A percentile compares a stretch with the other conserved stretches of the same genome.
These are phyloP conservation scores for Epizoanthus stellaris DNA, from an alignment of 92 coral and sea anemone species.

Conservation along the genomic window DNA sequence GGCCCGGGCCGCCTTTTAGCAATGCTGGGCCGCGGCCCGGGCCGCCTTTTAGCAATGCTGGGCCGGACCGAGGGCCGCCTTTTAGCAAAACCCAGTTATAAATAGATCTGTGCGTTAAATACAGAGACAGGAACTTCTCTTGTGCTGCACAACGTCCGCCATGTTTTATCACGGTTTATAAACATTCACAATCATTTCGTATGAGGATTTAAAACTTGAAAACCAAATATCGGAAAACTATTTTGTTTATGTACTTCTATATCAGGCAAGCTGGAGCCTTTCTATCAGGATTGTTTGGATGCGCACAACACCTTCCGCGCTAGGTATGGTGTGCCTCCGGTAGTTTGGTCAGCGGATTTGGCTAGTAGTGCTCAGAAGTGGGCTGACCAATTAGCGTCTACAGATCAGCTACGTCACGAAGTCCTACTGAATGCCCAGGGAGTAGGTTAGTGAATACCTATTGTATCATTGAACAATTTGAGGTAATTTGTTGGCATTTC, in stretches of 20 bases:
- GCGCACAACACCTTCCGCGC: constrained; percentile 93
- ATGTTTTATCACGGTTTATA: too few species aligned
- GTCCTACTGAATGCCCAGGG: constrained; percentile 11
- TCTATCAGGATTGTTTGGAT: constrained; percentile 88
- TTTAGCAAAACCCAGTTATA: too few species aligned
- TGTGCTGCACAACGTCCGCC: too few species aligned
- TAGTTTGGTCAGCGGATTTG: constrained; percentile 86
- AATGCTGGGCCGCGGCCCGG: too few species aligned
- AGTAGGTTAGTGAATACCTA: constrained; percentile 8
- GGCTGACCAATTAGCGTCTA: constrained; percentile 90
- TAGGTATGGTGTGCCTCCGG: constrained; percentile 89
- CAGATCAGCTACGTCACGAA: constrained; percentile 83
- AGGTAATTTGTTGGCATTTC: too few species aligned
- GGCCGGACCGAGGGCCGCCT: too few species aligned
- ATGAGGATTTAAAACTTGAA: neutral
- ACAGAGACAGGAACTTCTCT: too few species aligned
- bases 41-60: too few species aligned
- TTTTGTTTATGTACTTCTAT: neutral
- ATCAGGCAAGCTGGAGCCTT: constrained; percentile 65
- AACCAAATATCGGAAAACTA: neutral
- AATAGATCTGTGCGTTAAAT: too few species aligned
- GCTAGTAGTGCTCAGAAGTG: constrained; percentile 92
- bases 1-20: neutral
- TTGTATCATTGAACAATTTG: too few species aligned
- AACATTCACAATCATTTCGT: neutral